Base-by-base conservation (phyloP, 2,113 vertebrate species). In the Empidonax traillii region DNA sequence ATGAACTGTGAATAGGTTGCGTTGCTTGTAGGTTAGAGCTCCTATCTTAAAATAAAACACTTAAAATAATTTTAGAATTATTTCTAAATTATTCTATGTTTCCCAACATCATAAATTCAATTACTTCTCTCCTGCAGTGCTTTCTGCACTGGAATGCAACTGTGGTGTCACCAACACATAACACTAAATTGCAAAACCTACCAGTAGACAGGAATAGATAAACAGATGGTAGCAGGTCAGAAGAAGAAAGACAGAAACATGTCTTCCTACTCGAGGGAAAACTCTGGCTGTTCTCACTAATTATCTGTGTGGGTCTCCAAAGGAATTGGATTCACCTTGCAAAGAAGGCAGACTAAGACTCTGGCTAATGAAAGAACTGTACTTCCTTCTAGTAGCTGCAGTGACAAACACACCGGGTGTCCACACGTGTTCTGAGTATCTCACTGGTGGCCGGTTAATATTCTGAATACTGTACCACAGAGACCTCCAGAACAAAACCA, bases 161-260 rank as follows among this genome's bases (percentile, higher is more conserved):
- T 44, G 2, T 1, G 1, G 27, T 63, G 37, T 44, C 52, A 81
- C 25, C 59, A 74, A 30, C 16, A 52, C 16, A 44, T 22, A 67
- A 52, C 6, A 43, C 14, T 76, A 66, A 79, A 86, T 13, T 51
- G 24, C 39, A 93, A 77, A 85, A 52, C 55, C 56, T 53, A 90
- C 53, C 63, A 80, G 31, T 6, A 73, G 83, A 37, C 0, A 2
- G 61, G 47, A 95, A 88, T 4, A 85, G 80, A 92, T 71, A 93
- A 77, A 73, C 63, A 90, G 85, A 93, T 83, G 72, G 90, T 93
- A 82, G 68, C 12, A 93, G 87, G 58, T 65, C 80, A 84, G 51
- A 66, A 91, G 63, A 84, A 69, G 81, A 93, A 95, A 95, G 43
- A 25, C 87, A 95, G 72, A 83, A 72, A 89, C 24, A 76, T 37